A percentile compares a stretch with the other conserved stretches of the same genome.
Conservation (phyloP, 2,888 invertebrate species). For the Strigamia crassipes region DNA sequence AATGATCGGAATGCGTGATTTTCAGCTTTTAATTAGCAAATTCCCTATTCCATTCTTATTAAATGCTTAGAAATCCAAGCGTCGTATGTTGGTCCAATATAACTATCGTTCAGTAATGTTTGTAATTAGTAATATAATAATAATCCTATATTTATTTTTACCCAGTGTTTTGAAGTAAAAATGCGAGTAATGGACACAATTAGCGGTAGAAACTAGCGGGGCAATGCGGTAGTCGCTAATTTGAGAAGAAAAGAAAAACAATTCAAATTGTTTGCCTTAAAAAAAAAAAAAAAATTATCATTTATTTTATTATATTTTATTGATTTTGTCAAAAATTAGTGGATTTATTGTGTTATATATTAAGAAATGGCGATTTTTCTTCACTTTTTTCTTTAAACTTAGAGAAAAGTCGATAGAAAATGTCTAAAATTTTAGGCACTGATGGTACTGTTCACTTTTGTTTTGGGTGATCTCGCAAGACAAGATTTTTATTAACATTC, state of each 20-base stretch:
- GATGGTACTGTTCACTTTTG: constrained; percentile 11
- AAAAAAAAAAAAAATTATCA: too few relatives aligned
- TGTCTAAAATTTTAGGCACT: neutral
- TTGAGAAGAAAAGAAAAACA: too few relatives aligned
- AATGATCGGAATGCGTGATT: neutral
- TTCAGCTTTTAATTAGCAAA: neutral
- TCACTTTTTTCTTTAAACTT: neutral
- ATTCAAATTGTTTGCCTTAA: too few relatives aligned
- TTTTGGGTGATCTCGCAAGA: constrained; percentile 6
- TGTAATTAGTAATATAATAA: constrained; percentile 1
- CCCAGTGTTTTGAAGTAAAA: constrained; percentile 10
- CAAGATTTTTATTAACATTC: constrained; percentile 21
- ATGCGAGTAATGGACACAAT: neutral
- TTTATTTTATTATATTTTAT: too few relatives aligned
- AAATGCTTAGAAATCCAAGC: neutral
- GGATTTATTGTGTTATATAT: neutral
- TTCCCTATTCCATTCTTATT: neutral
- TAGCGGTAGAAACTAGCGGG: neutral
- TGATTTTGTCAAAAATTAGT: neutral
- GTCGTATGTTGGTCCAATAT: constrained; percentile 15
- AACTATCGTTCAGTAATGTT: neutral
- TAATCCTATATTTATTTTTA: constrained; percentile 25
- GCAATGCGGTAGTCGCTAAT: neutral
- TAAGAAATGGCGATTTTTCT: neutral
- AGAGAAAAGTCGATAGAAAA: constrained; percentile 8